Evolutionary conservation across 2,797 vertebrate genomes (phyloP).

Genomic region (Sardinella longiceps): DNA sequence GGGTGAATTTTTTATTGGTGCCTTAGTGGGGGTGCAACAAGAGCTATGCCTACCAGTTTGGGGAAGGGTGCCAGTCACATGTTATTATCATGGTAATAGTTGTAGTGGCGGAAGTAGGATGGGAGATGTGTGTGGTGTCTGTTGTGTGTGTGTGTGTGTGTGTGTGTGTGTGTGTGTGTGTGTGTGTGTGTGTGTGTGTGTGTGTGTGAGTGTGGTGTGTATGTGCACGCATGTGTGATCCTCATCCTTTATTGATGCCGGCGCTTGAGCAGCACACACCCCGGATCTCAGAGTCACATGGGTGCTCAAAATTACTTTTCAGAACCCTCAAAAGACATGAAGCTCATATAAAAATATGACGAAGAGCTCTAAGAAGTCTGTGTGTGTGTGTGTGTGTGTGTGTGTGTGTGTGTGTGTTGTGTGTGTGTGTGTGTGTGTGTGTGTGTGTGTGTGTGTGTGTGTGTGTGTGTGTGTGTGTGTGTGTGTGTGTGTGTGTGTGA

Average conservation of each 20-base stretch:
- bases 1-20: background rate
- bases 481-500: background rate
- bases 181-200: no score
- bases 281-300: background rate
- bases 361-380: background rate
- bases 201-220: no score
- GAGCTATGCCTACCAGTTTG: no score
- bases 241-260: background rate
- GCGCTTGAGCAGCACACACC: background rate
- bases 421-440: background rate
- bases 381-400: background rate
- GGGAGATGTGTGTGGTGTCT: constrained; percentile 29
- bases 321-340: background rate
- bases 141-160: background rate
- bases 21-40: background rate
- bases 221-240: no score
- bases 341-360: background rate
- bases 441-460: background rate
- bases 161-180: background rate
- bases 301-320: background rate
- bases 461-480: background rate
- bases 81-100: background rate
- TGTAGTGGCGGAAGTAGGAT: background rate
- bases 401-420: background rate
- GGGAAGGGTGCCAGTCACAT: no score